These are phyloP conservation scores for Diorhabda elongata DNA, from an alignment of 1,140 invertebrate species.

Conservation along the genomic window DNA sequence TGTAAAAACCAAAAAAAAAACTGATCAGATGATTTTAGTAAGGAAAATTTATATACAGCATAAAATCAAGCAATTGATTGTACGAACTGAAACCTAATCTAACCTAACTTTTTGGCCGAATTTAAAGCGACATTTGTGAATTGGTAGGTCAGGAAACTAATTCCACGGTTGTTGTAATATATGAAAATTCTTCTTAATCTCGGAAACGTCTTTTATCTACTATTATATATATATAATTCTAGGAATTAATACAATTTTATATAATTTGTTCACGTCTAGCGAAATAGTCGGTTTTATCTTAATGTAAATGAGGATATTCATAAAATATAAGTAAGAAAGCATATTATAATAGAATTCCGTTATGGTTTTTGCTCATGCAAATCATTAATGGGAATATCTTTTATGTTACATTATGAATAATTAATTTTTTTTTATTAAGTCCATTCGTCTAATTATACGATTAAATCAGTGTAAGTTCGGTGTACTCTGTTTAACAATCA, in stretches of 20 bases:
- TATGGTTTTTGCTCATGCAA: constrained; percentile 25
- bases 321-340: constrained; percentile 7
- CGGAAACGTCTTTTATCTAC: no score
- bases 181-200: no score
- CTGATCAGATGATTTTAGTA: no score
- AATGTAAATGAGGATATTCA: constrained; percentile 11
- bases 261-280: constrained; percentile 20
- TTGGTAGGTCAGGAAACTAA: no score
- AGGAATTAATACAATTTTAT: constrained; percentile 14
- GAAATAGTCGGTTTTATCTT: constrained; percentile 5
- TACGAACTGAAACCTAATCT: no score
- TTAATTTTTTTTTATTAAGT: constrained; percentile 17
- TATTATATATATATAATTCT: no score
- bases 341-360: constrained; percentile 20
- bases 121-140: no score
- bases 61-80: no score
- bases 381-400: constrained; percentile 20
- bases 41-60: no score
- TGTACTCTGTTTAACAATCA: neutral
- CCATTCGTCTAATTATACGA: constrained; percentile 25
- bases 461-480: constrained; percentile 17
- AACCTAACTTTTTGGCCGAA: no score
- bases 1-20: no score
- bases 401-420: constrained; percentile 24
- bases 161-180: no score